Conservation (phyloP, 2,888 invertebrate genomes). For the Orthosia gothica region DNA sequence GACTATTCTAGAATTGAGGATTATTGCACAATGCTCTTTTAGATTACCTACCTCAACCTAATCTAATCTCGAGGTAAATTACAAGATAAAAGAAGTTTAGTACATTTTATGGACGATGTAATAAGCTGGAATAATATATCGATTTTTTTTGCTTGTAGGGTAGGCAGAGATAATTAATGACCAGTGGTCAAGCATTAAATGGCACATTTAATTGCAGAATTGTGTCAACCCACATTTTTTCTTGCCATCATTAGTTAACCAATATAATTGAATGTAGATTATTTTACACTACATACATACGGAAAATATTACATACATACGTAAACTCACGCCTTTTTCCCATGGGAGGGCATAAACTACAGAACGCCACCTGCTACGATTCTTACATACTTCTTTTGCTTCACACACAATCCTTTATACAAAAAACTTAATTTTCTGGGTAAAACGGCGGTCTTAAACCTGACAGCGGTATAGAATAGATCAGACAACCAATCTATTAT, state of each 20-base stretch:
- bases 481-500: not conserved
- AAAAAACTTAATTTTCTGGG: too few relatives aligned
- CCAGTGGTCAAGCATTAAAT: not conserved
- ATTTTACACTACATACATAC: too few relatives aligned
- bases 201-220: too few relatives aligned
- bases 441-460: too few relatives aligned
- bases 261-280: too few relatives aligned
- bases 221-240: not conserved
- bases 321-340: too few relatives aligned
- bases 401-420: too few relatives aligned
- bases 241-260: not conserved
- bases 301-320: too few relatives aligned
- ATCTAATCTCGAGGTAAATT: conserved; percentile 36
- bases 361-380: too few relatives aligned
- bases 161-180: not conserved
- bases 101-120: conserved; percentile 14
- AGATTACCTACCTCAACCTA: conserved; percentile 14
- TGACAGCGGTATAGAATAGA: too few relatives aligned
- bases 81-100: conserved; percentile 1
- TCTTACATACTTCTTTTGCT: too few relatives aligned
- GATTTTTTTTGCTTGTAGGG: not conserved
- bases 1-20: conserved; percentile 23
- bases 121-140: not conserved
- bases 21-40: conserved; percentile 19
- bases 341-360: too few relatives aligned